Percentiles rank a stretch among this genome's conserved stretches.
phyloP scores from a whole-genome alignment of 2,797 vertebrate species.

The Arremon aurantiirostris region DNA sequence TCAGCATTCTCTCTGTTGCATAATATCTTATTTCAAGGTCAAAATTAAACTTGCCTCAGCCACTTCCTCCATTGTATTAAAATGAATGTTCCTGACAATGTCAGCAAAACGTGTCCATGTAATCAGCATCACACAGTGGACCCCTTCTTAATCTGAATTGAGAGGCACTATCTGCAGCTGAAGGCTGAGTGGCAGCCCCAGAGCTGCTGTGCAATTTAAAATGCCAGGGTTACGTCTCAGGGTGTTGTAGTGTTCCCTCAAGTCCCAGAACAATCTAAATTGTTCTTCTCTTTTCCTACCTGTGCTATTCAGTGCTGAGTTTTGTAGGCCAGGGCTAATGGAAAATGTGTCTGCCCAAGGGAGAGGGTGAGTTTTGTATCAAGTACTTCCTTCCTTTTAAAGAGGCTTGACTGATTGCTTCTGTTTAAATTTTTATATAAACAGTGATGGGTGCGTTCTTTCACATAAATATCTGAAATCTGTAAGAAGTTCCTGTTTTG shows the following conservation, averaged over 20 bases:
- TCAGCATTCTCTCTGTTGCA: not conserved
- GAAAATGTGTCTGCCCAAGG: not conserved
- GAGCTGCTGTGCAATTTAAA: not conserved
- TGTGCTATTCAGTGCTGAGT: not conserved
- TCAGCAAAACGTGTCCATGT: not conserved
- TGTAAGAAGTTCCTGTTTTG: not conserved
- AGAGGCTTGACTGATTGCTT: not conserved
- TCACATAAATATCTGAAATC: not conserved
- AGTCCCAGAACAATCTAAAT: not conserved
- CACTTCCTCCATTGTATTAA: not conserved
- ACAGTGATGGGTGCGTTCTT: not conserved
- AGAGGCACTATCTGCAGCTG: not conserved
- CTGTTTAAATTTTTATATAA: not conserved
- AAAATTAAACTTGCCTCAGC: not conserved
- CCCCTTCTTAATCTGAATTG: not conserved
- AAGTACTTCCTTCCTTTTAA: not conserved
- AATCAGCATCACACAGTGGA: not conserved
- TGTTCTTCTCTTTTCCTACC: not conserved
- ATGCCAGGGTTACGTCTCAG: not conserved
- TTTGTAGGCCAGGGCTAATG: not conserved
- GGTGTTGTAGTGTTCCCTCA: not conserved
- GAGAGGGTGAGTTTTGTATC: not conserved
- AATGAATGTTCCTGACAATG: not conserved
- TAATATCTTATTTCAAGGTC: not conserved
- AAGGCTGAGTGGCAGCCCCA: not conserved